Percentiles rank a stretch among this genome's conserved stretches.
These are phyloP conservation scores for Pseudomugil tenellus DNA, from an alignment of 2,797 vertebrate genomes.

Conservation along the genomic window DNA sequence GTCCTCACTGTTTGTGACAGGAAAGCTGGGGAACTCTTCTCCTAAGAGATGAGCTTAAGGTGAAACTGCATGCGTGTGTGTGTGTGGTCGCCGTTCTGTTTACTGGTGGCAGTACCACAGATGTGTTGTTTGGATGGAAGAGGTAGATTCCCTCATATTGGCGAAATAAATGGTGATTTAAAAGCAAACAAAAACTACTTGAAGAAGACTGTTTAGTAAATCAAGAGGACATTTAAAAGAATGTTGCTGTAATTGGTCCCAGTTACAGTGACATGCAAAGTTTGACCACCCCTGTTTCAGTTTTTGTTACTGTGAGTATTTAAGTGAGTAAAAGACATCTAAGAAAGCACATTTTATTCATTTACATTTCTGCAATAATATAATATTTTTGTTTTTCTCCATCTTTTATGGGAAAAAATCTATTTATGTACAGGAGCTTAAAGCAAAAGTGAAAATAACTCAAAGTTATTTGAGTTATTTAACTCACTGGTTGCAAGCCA, in stretches of 20 bases:
- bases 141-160: slow-evolving; percentile 11
- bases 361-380: neutral
- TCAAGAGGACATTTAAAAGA: neutral
- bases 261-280: slow-evolving; percentile 5
- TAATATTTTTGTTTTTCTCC: neutral
- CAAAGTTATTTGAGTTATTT: too few relatives aligned
- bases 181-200: slow-evolving; percentile 7
- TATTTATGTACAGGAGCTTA: too few relatives aligned
- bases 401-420: neutral
- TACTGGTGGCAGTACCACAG: slow-evolving; percentile 20
- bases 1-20: slow-evolving; percentile 60
- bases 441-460: too few relatives aligned
- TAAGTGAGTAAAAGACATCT: neutral
- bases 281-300: neutral
- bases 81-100: slow-evolving; percentile 41
- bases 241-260: neutral
- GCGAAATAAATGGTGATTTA: slow-evolving; percentile 16
- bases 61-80: slow-evolving; percentile 20
- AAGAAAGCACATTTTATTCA: neutral
- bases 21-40: slow-evolving; percentile 53
- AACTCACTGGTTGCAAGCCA: too few relatives aligned
- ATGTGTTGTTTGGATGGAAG: slow-evolving; percentile 34
- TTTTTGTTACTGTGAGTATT: neutral
- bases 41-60: slow-evolving; percentile 39
- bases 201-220: neutral